A percentile compares a stretch with the other conserved stretches of the same genome.
These are phyloP conservation scores for Zaprionus capensis DNA, from an alignment of 1,140 invertebrate genomes.

Conservation along the genomic window DNA sequence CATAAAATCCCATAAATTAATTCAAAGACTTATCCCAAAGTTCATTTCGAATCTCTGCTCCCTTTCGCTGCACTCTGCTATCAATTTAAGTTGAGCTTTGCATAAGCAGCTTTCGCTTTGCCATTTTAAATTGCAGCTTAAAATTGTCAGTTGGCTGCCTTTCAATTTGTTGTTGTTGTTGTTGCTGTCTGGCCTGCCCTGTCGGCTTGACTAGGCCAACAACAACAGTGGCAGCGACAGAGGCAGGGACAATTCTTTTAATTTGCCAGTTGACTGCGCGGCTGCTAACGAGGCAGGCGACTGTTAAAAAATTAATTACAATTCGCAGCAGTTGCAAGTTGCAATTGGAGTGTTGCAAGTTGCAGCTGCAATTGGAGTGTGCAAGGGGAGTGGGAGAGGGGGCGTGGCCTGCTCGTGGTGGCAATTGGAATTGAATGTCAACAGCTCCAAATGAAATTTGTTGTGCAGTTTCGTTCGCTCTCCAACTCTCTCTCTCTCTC, in stretches of 20 bases:
- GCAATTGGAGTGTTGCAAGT: slow-evolving; percentile 18
- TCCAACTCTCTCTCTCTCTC: neutral
- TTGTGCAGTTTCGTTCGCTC: neutral
- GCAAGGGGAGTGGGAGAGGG: neutral
- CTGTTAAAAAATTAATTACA: slow-evolving; percentile 67
- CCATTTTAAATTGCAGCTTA: slow-evolving; percentile 40
- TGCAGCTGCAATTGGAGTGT: neutral
- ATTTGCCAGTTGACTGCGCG: slow-evolving; percentile 69
- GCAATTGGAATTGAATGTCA: slow-evolving; percentile 35
- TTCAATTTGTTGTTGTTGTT: slow-evolving; percentile 24
- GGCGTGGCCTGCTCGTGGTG: neutral
- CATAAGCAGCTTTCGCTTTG: slow-evolving; percentile 40
- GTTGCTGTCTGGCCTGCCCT: slow-evolving; percentile 16
- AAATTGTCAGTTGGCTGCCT: slow-evolving; percentile 35
- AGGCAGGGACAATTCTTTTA: slow-evolving; percentile 65
- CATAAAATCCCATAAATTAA: neutral
- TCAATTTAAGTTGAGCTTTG: slow-evolving; percentile 11
- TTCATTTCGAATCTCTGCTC: no score
- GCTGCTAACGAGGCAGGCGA: neutral
- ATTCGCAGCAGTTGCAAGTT: slow-evolving; percentile 30
- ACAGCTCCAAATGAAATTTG: slow-evolving; percentile 39
- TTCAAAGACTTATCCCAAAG: neutral
- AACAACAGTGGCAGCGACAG: no score
- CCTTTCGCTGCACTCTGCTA: no score
- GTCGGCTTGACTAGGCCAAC: slow-evolving; percentile 26